A percentile compares a stretch with the other conserved stretches of the same genome.
These are phyloP conservation scores for Yponomeuta evonymella DNA, from an alignment of 2,888 invertebrate species.

Conservation along the genomic window DNA sequence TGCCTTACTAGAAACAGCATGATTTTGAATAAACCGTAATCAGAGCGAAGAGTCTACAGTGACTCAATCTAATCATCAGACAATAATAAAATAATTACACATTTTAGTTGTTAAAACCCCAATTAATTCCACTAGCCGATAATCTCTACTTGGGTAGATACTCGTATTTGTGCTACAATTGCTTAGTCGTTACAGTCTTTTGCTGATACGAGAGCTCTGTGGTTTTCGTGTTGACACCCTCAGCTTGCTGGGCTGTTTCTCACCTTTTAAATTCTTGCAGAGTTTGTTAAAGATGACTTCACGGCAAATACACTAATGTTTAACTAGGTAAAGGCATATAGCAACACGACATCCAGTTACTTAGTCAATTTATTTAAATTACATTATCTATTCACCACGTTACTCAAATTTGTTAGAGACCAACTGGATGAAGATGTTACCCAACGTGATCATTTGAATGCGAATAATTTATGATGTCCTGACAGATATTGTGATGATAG, in stretches of 20 bases:
- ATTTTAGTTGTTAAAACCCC: background rate
- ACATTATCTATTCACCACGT: background rate
- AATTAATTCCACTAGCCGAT: slow-evolving; percentile 10
- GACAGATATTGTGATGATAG: background rate
- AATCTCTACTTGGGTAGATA: background rate
- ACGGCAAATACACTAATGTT: no score
- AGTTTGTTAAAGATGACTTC: no score
- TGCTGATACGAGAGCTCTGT: background rate
- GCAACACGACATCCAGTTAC: background rate
- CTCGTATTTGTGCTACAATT: background rate
- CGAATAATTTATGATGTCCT: background rate
- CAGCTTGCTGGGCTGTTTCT: no score
- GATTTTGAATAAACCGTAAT: slow-evolving; percentile 25
- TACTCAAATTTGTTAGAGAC: background rate
- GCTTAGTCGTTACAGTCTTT: background rate
- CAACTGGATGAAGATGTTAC: slow-evolving; percentile 8
- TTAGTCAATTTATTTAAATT: background rate
- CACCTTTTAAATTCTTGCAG: no score
- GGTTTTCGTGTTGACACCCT: no score
- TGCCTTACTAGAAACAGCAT: background rate
- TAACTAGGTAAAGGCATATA: no score
- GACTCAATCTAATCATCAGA: background rate
- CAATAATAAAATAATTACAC: background rate
- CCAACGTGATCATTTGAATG: background rate
- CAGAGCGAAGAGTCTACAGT: slow-evolving; percentile 17